phyloP scores from a whole-genome alignment of 2,888 invertebrate genomes.

The Dioctria rufipes region DNA sequence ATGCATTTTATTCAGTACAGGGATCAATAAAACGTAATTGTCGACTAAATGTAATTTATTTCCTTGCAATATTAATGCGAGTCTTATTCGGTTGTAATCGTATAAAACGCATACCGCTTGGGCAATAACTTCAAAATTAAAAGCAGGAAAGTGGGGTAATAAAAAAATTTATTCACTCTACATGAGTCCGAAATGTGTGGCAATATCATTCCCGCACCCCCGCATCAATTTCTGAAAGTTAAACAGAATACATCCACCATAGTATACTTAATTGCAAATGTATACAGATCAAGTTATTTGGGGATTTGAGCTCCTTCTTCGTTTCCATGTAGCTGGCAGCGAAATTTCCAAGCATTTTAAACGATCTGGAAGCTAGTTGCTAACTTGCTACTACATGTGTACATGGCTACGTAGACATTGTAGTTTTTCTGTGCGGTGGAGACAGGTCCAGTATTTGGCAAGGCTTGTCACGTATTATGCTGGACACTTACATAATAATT shows the following conservation, averaged over 20 bases:
- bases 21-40: slow-evolving; percentile 21
- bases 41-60: slow-evolving; percentile 14
- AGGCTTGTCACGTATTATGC: slow-evolving; percentile 26
- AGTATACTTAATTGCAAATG: slow-evolving; percentile 17
- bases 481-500: slow-evolving; percentile 19
- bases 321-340: slow-evolving; percentile 1
- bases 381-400: no score
- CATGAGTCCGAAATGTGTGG: not conserved
- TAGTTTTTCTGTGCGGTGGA: not conserved
- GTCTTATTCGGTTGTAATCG: slow-evolving; percentile 5
- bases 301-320: not conserved
- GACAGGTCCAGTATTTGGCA: not conserved
- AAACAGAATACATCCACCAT: not conserved
- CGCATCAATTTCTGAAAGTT: not conserved
- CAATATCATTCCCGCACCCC: not conserved
- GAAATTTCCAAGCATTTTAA: not conserved
- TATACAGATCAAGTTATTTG: slow-evolving; percentile 32
- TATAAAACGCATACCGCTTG: slow-evolving; percentile 9
- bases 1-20: slow-evolving; percentile 22
- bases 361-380: not conserved
- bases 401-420: not conserved
- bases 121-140: slow-evolving; percentile 21
- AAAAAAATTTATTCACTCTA: slow-evolving; percentile 37
- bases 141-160: slow-evolving; percentile 18
- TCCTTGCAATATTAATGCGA: slow-evolving; percentile 23